phyloP scores from a whole-genome alignment of 2,797 vertebrate species.

The Stomatorhinus walkeri region DNA sequence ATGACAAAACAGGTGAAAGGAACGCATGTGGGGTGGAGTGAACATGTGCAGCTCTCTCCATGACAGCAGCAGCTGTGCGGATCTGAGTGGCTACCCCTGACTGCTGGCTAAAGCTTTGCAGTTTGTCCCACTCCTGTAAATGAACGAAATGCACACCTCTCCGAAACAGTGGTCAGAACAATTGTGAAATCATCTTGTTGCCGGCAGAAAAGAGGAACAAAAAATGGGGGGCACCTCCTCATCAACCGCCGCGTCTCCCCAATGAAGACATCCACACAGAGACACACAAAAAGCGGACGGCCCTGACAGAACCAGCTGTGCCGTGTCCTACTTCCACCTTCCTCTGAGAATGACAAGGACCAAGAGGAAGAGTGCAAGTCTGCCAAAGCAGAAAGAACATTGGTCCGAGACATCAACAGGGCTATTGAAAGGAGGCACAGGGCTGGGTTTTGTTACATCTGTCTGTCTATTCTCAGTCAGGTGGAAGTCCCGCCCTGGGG shows the following conservation, averaged over 20 bases:
- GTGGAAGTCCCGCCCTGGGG: not conserved
- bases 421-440: not conserved
- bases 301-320: not conserved
- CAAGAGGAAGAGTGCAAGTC: not conserved
- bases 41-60: not conserved
- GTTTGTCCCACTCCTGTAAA: not conserved
- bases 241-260: not conserved
- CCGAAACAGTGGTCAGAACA: not conserved
- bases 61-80: not conserved
- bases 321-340: conserved; percentile 31
- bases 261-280: not conserved
- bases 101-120: not conserved
- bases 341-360: not conserved
- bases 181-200: not conserved
- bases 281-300: not conserved
- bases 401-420: conserved; percentile 3
- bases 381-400: not conserved
- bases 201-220: not conserved
- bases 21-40: not conserved
- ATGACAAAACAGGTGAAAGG: not conserved
- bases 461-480: not conserved
- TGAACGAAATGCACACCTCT: not conserved
- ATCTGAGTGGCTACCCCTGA: not conserved
- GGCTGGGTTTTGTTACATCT: not conserved
- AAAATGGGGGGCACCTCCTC: not conserved